Evolutionary conservation across 53 echinoderm and acorn worm species (phyloP).

Genomic region (Henricia sp.): DNA sequence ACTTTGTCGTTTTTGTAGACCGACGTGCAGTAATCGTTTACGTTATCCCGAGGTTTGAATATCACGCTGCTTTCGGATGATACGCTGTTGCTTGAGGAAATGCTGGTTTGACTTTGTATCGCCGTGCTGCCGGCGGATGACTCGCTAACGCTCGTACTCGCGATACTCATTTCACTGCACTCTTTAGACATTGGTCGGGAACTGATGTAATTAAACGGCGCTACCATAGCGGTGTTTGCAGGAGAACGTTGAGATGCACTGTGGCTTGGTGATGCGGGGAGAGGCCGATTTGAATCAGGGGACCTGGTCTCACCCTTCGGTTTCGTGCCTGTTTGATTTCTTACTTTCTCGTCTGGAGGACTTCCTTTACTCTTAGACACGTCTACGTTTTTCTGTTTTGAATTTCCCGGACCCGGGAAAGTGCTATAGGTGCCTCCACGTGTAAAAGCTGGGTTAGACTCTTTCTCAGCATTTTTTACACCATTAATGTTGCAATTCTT

Average conservation of each 20-base stretch:
- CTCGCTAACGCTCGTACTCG: slow-evolving; percentile 69
- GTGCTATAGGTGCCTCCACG: slow-evolving; percentile 80
- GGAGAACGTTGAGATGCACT: slow-evolving; percentile 70
- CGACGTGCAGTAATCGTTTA: slow-evolving; percentile 90
- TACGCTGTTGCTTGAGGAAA: slow-evolving; percentile 85
- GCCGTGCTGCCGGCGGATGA: slow-evolving; percentile 74
- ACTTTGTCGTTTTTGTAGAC: slow-evolving; percentile 96
- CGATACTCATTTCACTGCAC: slow-evolving; percentile 74
- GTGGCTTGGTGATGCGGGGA: slow-evolving; percentile 91
- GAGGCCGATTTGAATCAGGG: slow-evolving; percentile 52
- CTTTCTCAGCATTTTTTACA: slow-evolving; percentile 14
- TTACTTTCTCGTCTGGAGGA: slow-evolving; percentile 38
- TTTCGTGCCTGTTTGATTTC: slow-evolving; percentile 17
- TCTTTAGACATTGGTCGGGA: slow-evolving; percentile 82
- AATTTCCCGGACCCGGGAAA: slow-evolving; percentile 73
- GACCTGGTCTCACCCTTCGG: slow-evolving; percentile 51
- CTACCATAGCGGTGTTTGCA: slow-evolving; percentile 94
- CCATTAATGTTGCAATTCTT: slow-evolving; percentile 39
- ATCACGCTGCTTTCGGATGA: slow-evolving; percentile 95
- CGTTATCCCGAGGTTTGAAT: slow-evolving; percentile 76
- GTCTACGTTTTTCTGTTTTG: slow-evolving; percentile 28
- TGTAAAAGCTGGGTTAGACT: slow-evolving; percentile 13
- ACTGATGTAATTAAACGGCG: slow-evolving; percentile 92
- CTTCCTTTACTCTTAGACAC: background rate
- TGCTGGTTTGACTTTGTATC: slow-evolving; percentile 84